Base-by-base conservation (phyloP, 2,113 vertebrate species). In the Genyomyrus donnyi region DNA sequence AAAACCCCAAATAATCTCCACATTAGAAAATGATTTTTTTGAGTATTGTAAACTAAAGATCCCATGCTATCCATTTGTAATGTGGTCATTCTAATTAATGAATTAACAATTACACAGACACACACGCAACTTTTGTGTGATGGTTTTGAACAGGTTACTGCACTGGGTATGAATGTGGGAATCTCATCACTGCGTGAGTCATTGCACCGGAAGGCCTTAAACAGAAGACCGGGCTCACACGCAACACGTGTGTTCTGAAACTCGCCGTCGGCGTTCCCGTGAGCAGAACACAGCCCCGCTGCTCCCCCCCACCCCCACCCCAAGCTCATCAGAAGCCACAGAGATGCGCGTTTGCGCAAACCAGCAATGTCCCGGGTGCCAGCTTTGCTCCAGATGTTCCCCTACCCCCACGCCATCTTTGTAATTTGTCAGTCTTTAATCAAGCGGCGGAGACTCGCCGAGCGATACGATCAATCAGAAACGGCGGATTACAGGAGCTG, bases 401-500 rank as follows among this genome's bases (percentile, higher is more conserved):
- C 49, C 90, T 52, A 48, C 88, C 87, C 84, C 53, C 10, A 3
- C 24, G 83, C 84, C 91, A 88, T 89, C 85, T 85, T 66, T 13
- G 58, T 91, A 85, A 86, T 91, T 91, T 90, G 74, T 84, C 53
- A 88, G 80, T 87, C 50, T 90, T 91, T 90, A 90, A 92, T 91
- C 89, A 92, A 89, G 88, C 87, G 52, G 56, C 56, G 77, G 85
- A 52, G 58, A 66, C 80, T 89, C 7, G 85, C 70, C 27, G 74
- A 85, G 77, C 89, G 85, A 88, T 17, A 13, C 31, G 46, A 56
- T 80, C 70, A 56, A 83, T 52, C 45, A 50, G 77, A 48, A 39
- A 11, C 3, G 49, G 56, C 13, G 85, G 31, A 50, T 45, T 74
- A 21, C 85, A 19, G 45, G 27, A 50, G 49, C 46, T 6, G 9